Conservation (phyloP, 2,888 invertebrate genomes). For the Sipha maydis region DNA sequence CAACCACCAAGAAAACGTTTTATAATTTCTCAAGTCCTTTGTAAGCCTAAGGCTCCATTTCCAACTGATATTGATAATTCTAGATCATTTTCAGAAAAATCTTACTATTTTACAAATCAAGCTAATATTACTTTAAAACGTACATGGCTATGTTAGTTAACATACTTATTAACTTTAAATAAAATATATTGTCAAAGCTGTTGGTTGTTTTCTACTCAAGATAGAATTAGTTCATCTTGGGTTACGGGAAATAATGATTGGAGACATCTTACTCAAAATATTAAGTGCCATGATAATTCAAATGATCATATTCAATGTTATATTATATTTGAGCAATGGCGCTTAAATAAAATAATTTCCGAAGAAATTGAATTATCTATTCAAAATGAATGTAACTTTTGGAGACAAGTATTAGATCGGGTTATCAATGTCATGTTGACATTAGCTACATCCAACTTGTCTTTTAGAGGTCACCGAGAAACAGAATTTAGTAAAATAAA, state of each 20-base stretch:
- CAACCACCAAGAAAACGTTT: slow-evolving; percentile 38
- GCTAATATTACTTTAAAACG: no score
- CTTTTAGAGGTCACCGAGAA: no score
- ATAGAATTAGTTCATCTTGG: no score
- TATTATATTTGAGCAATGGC: slow-evolving; percentile 41
- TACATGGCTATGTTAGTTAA: no score
- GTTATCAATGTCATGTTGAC: slow-evolving; percentile 63
- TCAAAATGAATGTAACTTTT: no score
- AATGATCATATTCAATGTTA: no score
- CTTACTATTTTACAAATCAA: no score
- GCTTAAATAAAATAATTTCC: slow-evolving; percentile 62
- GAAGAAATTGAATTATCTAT: slow-evolving; percentile 61
- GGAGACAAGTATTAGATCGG: slow-evolving; percentile 63
- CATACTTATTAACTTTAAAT: slow-evolving; percentile 15
- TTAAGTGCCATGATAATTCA: slow-evolving; percentile 63
- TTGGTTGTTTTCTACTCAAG: no score
- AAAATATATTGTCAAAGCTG: no score
- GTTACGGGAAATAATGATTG: slow-evolving; percentile 61
- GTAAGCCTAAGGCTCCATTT: slow-evolving; percentile 43
- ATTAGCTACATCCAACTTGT: no score
- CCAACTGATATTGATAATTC: slow-evolving; percentile 33
- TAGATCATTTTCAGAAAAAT: slow-evolving; percentile 40
- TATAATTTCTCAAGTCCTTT: slow-evolving; percentile 39
- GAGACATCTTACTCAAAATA: slow-evolving; percentile 62
- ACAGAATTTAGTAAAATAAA: no score